phyloP scores from a whole-genome alignment of 2,888 invertebrate species.

The Troilus luridus region DNA sequence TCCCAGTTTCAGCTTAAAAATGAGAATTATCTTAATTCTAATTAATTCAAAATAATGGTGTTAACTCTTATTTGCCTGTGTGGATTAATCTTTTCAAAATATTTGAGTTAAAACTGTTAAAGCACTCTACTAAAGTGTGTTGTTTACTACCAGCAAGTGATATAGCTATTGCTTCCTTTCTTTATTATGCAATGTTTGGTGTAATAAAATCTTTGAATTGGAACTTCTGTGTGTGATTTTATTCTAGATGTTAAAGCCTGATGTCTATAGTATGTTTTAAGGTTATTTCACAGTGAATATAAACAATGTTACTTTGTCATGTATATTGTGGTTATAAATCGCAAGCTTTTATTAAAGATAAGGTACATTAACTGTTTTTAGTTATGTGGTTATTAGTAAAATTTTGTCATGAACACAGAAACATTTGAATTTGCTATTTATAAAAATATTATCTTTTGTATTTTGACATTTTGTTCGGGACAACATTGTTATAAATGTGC shows the following conservation, averaged over 20 bases:
- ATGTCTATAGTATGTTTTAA: neutral
- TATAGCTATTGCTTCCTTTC: slow-evolving; percentile 15
- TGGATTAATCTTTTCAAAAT: neutral
- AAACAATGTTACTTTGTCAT: slow-evolving; percentile 29
- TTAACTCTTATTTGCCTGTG: neutral
- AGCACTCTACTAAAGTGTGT: neutral
- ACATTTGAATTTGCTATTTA: neutral
- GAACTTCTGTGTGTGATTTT: slow-evolving; percentile 15
- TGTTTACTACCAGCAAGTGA: slow-evolving; percentile 10
- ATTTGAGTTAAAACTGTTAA: neutral
- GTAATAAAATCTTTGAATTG: slow-evolving; percentile 41
- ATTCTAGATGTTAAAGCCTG: slow-evolving; percentile 29
- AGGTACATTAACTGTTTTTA: neutral
- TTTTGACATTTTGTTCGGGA: neutral
- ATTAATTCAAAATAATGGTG: neutral
- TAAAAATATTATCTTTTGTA: neutral
- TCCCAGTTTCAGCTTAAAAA: slow-evolving; percentile 18
- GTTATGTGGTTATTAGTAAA: neutral
- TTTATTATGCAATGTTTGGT: slow-evolving; percentile 38
- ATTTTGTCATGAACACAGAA: neutral
- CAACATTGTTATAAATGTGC: neutral
- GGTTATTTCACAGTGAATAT: slow-evolving; percentile 12
- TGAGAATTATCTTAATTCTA: slow-evolving; percentile 27
- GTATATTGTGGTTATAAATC: slow-evolving; percentile 1
- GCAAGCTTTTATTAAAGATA: slow-evolving; percentile 25